Evolutionary conservation across 1,140 invertebrate genomes (phyloP).

Genomic region (Leptopilina clavipes): DNA sequence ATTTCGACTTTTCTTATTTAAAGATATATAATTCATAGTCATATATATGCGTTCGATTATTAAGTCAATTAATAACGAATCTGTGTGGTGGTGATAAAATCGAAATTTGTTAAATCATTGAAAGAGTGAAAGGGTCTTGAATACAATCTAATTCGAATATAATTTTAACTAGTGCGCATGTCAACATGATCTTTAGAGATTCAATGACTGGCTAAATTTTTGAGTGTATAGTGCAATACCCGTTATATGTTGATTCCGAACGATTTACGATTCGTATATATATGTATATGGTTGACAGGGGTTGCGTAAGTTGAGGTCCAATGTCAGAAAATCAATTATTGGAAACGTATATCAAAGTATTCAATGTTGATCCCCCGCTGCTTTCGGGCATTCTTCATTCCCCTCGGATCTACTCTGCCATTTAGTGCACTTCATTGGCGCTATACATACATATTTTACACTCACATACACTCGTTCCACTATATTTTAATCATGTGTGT

Average conservation of each 20-base stretch:
- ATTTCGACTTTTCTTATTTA: not conserved
- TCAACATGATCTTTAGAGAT: slow-evolving; percentile 25
- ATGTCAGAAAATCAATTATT: slow-evolving; percentile 71
- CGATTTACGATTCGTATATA: slow-evolving; percentile 24
- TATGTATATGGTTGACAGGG: slow-evolving; percentile 51
- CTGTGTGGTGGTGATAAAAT: not conserved
- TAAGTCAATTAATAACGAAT: not conserved
- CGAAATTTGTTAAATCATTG: slow-evolving; percentile 2
- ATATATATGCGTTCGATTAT: not conserved
- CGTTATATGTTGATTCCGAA: slow-evolving; percentile 16
- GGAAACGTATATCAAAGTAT: slow-evolving; percentile 70
- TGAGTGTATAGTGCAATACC: not conserved
- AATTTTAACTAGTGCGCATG: slow-evolving; percentile 2
- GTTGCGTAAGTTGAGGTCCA: slow-evolving; percentile 63
- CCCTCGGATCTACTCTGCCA: slow-evolving; percentile 47
- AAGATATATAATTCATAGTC: not conserved
- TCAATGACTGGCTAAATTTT: slow-evolving; percentile 12
- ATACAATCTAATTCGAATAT: slow-evolving; percentile 10
- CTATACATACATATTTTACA: slow-evolving; percentile 43
- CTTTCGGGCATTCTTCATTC: slow-evolving; percentile 65
- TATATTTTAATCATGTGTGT: slow-evolving; percentile 41
- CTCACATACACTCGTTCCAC: slow-evolving; percentile 30
- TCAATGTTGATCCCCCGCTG: slow-evolving; percentile 64
- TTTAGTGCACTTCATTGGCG: slow-evolving; percentile 44
- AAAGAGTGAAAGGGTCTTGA: slow-evolving; percentile 2